Evolutionary conservation across 2,113 vertebrate genomes (phyloP), one percentile per base, ranked within the genome.

Genomic region (Triplophysa dalaica): DNA sequence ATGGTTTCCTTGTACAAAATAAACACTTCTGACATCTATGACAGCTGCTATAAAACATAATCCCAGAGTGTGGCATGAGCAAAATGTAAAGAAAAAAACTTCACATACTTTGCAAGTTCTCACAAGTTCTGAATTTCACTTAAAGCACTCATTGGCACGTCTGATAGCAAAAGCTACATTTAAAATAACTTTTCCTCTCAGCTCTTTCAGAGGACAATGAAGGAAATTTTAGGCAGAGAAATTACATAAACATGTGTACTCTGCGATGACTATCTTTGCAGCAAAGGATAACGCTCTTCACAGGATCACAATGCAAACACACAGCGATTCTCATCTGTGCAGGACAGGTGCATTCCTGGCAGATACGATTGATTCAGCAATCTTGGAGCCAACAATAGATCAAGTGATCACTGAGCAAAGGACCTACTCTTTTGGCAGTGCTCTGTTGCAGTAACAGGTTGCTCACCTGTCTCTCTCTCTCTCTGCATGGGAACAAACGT

Each of bases 181-280:
- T 22, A 54, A 54, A 65, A 77, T 22, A 29, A 17, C 60, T 64
- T 54, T 24, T 56, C 60, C 14, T 16, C 70, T 16, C 43, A 29
- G 43, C 43, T 76, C 74, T 65, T 77, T 33, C 11, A 54, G 58
- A 63, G 38, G 62, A 62, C 21, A 62, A 24, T 45, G 19, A 14
- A 38, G 33, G 11, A 62, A 62, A 58, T 75, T 75, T 19, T 48
- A n/a, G 7, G 10, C 3, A 21, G 72, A n/a, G 43, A 26, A 75
- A 75, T 11, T 38, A 43, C 5, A 14, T 63, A 48, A 13, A 75
- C 73, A 63, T 45, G 58, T 2, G 33, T 38, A 33, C 38, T 1
- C 43, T 45, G 54, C 79, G 82, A 52, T 66, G 83, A 88, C 85
- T 86, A 86, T 88, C 26, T 17, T 50, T 68, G 76, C 69, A 22